phyloP scores from a whole-genome alignment of 2,888 invertebrate species.

The Erebia ligea region DNA sequence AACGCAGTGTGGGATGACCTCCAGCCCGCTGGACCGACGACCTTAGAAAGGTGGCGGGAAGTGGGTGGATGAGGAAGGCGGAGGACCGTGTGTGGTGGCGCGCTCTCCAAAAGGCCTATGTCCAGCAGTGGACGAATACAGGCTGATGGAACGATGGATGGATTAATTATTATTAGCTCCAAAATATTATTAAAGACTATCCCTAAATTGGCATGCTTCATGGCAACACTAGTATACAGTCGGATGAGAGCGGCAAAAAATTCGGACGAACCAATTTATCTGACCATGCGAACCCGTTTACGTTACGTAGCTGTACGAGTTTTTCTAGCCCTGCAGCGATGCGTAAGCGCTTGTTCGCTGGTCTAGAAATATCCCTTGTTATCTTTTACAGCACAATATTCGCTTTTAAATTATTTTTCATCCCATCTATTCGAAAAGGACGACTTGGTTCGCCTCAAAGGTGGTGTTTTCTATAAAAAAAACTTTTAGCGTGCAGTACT shows the following conservation, averaged over 20 bases:
- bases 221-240: conserved; percentile 21
- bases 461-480: too few species aligned
- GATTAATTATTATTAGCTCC: neutral
- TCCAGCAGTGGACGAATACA: too few species aligned
- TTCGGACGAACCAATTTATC: conserved; percentile 43
- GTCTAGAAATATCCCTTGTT: conserved; percentile 26
- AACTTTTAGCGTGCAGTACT: too few species aligned
- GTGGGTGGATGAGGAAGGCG: too few species aligned
- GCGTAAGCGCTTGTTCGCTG: conserved; percentile 28
- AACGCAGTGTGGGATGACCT: too few species aligned
- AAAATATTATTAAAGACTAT: neutral
- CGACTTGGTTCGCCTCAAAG: too few species aligned
- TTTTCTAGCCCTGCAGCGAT: conserved; percentile 33
- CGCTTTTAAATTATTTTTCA: conserved; percentile 5
- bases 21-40: too few species aligned
- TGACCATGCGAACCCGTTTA: conserved; percentile 36
- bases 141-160: too few species aligned
- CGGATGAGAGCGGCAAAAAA: conserved; percentile 37
- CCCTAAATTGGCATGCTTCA: neutral
- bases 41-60: too few species aligned
- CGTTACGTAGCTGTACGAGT: conserved; percentile 11
- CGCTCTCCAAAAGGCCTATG: too few species aligned
- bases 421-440: too few species aligned
- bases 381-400: conserved; percentile 22
- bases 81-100: too few species aligned